Conservation (phyloP, 2,797 vertebrate species). For the Euphonia xanthogaster region DNA sequence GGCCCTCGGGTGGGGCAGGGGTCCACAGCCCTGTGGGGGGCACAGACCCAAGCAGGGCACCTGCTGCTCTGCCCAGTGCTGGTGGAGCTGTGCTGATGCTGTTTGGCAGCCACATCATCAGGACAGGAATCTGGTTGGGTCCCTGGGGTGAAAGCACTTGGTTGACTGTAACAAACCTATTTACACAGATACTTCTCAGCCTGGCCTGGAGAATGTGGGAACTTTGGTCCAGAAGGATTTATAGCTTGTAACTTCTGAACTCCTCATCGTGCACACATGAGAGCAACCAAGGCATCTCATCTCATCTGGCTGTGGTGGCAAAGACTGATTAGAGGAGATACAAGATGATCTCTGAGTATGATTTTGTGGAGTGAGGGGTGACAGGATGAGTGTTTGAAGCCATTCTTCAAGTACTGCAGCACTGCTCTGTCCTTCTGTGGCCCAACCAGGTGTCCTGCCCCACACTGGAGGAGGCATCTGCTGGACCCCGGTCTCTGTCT, state of each 20-base stretch:
- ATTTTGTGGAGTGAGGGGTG: neutral
- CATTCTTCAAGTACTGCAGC: neutral
- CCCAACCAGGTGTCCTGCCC: neutral
- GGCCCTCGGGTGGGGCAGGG: neutral
- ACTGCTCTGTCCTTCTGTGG: neutral
- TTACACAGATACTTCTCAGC: neutral
- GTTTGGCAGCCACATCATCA: neutral
- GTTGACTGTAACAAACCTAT: neutral
- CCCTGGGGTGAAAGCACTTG: neutral
- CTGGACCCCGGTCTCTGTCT: rapidly evolving
- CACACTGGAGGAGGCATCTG: neutral
- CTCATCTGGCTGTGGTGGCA: neutral
- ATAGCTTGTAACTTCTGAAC: neutral
- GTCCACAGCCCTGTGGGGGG: neutral
- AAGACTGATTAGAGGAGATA: neutral
- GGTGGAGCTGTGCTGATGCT: neutral
- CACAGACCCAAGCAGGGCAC: neutral
- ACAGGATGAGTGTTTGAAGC: neutral
- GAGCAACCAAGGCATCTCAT: neutral
- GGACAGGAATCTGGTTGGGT: neutral
- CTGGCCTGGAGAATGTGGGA: neutral
- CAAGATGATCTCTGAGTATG: neutral
- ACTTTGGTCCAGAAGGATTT: neutral
- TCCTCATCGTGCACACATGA: neutral
- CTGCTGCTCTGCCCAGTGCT: rapidly evolving